phyloP scores from a whole-genome alignment of 2,888 invertebrate genomes.

The Lagria hirta region DNA sequence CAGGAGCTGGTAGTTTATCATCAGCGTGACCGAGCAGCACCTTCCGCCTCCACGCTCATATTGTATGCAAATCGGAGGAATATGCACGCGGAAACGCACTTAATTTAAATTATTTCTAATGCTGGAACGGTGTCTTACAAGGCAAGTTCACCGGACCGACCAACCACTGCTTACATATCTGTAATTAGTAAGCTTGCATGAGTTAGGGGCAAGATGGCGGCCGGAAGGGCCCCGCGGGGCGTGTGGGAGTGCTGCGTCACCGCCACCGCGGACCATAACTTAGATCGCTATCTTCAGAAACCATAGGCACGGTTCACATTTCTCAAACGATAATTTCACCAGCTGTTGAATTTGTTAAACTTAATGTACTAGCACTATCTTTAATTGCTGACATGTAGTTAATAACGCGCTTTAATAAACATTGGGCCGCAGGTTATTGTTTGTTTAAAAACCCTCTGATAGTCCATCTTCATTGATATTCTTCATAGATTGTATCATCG shows the following conservation, averaged over 20 bases:
- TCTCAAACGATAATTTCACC: conserved; percentile 51
- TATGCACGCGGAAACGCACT: conserved; percentile 41
- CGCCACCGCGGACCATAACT: conserved; percentile 51
- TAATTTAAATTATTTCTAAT: conserved; percentile 41
- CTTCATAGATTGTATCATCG: too few species aligned
- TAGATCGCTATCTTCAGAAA: conserved; percentile 51
- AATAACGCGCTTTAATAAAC: conserved; percentile 46
- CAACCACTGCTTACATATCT: conserved; percentile 29
- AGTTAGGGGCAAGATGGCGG: conserved; percentile 50
- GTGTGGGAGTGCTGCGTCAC: conserved; percentile 54
- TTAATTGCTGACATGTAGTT: conserved; percentile 49
- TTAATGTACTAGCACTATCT: conserved; percentile 43
- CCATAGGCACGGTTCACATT: conserved; percentile 49
- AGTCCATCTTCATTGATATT: too few species aligned
- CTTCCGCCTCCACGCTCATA: conserved; percentile 43
- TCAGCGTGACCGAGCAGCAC: conserved; percentile 36
- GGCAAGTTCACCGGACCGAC: conserved; percentile 35
- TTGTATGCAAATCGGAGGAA: conserved; percentile 42
- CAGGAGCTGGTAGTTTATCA: conserved; percentile 41
- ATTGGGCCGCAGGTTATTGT: conserved; percentile 41
- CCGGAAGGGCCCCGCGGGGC: conserved; percentile 52
- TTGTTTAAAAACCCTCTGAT: conserved; percentile 49
- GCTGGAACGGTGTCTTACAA: conserved; percentile 42
- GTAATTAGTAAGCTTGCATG: conserved; percentile 37
- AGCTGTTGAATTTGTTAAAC: conserved; percentile 52